Conservation (phyloP, 2,888 invertebrate genomes). For the Smittia aterrima region DNA sequence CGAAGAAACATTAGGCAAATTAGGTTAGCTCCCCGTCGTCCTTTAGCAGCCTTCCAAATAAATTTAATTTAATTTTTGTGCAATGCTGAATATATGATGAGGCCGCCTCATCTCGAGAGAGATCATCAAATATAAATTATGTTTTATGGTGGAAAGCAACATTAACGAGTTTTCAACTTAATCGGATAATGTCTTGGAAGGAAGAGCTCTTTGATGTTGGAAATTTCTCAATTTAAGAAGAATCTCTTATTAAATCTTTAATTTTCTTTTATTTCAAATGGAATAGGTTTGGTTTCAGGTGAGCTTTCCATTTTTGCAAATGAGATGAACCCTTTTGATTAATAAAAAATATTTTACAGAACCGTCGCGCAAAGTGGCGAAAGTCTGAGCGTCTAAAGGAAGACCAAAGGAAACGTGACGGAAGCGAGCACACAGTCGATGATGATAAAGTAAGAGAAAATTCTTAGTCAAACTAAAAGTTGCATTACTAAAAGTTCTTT, state of each 20-base stretch:
- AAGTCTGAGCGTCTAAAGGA: conserved; percentile 90
- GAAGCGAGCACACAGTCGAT: conserved; percentile 64
- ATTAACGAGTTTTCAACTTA: background rate
- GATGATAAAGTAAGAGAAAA: conserved; percentile 50
- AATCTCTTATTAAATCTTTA: background rate
- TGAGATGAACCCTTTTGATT: background rate
- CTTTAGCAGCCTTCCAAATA: conserved; percentile 2
- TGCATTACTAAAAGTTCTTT: too few relatives aligned
- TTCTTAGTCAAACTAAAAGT: conserved; percentile 45
- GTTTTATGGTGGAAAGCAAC: background rate
- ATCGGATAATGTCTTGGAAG: background rate
- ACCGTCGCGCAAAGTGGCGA: conserved; percentile 87
- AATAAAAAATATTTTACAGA: conserved; percentile 79
- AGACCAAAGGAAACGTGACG: conserved; percentile 80
- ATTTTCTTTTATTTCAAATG: background rate
- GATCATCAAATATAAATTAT: background rate
- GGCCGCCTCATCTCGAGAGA: background rate
- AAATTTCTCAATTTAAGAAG: too few relatives aligned
- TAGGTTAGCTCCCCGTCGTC: conserved; percentile 17
- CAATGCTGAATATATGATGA: background rate
- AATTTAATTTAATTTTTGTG: conserved; percentile 18
- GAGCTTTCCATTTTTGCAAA: background rate
- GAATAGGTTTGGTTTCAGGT: conserved; percentile 35
- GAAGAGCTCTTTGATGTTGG: too few relatives aligned
- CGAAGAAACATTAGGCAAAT: conserved; percentile 27